These are phyloP conservation scores for Drosophila lini DNA, from an alignment of 1,140 invertebrate species.

Conservation along the genomic window DNA sequence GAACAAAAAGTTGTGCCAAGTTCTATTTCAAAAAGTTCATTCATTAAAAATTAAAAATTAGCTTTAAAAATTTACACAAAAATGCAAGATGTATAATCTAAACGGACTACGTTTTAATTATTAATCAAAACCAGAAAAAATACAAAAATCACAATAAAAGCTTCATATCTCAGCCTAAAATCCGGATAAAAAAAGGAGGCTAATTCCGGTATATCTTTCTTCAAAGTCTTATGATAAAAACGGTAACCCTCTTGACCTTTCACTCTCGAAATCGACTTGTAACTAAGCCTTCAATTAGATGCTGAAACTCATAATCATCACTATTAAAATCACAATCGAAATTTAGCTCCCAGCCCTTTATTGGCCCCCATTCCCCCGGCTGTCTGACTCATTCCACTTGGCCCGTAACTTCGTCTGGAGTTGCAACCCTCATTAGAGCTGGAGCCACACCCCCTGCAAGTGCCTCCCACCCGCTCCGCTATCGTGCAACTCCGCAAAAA, in stretches of 20 bases:
- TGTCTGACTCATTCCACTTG: conserved; percentile 58
- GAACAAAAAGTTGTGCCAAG: not conserved
- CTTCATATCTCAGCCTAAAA: not conserved
- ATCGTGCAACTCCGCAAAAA: conserved; percentile 44
- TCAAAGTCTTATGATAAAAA: not conserved
- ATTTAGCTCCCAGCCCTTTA: conserved; percentile 13
- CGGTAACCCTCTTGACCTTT: conserved; percentile 45
- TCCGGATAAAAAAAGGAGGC: not conserved
- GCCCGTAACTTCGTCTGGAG: conserved; percentile 65
- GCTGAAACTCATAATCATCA: conserved; percentile 2
- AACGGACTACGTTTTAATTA: too few species aligned
- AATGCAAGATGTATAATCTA: too few species aligned
- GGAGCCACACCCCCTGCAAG: conserved; percentile 52
- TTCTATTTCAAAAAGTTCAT: not conserved
- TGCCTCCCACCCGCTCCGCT: not conserved
- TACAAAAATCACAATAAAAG: not conserved
- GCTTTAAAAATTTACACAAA: not conserved
- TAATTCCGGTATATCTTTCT: not conserved
- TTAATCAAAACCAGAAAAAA: not conserved
- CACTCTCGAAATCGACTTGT: conserved; percentile 41
- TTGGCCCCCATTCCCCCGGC: conserved; percentile 40
- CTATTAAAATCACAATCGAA: conserved; percentile 19
- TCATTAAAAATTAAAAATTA: too few species aligned
- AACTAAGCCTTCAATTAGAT: conserved; percentile 34
- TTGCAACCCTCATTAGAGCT: conserved; percentile 76